Base-by-base conservation (phyloP, 2,888 invertebrate genomes). In the Deilephila porcellus region DNA sequence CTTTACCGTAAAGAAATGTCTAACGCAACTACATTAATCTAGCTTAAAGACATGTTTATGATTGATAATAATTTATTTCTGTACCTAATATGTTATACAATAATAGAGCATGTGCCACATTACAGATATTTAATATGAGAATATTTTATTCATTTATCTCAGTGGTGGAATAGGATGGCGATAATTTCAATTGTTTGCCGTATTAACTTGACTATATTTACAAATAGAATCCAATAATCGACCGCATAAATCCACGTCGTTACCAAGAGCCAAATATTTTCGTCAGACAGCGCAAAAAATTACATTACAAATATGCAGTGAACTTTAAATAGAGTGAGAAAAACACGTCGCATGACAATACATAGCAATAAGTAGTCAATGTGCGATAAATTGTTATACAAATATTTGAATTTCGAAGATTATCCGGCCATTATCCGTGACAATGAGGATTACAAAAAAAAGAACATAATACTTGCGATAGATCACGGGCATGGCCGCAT, bases 401-500 rank as follows among this genome's bases (percentile, higher is more conserved):
- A n/a, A 34, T 63, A 62, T 19, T 32, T 29, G 19, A 19, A 62
- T 63, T 63, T 37, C 45, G 45, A 34, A 63, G 34, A 14, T 3
- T 17, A 60, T 29, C 14, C 7, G 3, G 25, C 20, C 32, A n/a
- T 19, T 37, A 37, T 20, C 7, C 20, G 11, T 20, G 6, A 37
- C n/a, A 19, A 45, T 7, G 11, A n/a, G 3, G 11, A 63, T 63
- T 37, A 37, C 45, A 45, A 45, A 63, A 63, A 32, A 34, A 62
- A 34, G 8, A 34, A 63, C 19, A 32, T n/a, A 63, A 63, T 17
- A 63, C 62, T 34, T n/a, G n/a, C 5, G 6, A 63, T 63, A 32
- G 7, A 56, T 56, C 19, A 77, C 45, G 78, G 76, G 60, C 76
- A 45, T 19, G 19, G 25, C 2, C 52, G 37, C 17, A 72, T 75